Base-by-base conservation (phyloP, 2,888 invertebrate genomes). In the Diloba caeruleocephala region DNA sequence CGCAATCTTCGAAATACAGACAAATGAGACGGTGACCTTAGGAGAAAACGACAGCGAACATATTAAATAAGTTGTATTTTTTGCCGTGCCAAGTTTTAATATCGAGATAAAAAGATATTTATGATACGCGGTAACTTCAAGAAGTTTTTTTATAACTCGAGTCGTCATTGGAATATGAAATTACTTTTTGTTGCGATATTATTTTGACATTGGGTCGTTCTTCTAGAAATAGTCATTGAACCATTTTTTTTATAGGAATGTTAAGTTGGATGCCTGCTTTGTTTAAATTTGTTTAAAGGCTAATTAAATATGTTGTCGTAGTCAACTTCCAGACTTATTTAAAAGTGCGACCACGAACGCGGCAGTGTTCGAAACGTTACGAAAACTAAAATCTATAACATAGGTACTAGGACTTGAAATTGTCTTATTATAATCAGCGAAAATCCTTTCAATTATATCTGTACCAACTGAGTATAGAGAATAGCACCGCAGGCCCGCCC, bases 31-130 rank as follows among this genome's bases (percentile, higher is more conserved):
- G 19, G 8, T n/a, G 17, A 15, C 8, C 17, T 32, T 3, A 10
- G 2, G 31, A 33, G 12, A 48, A 34, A 53, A 29, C 12, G 32
- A 44, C 21, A 3, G 19, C 14, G 5, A 57, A 38, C 14, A 38
- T 49, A 51, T 39, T 43, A 54, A 39, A 36, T 10, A 36, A 55
- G 4, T 49, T 45, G 37, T 52, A 43, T 49, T 45, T 61, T 66
- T 46, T 31, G 15, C 15, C 29, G 23, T 14, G 33, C 14, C 15
- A 57, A 65, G 32, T 68, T 65, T 62, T 62, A 57, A 65, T 46
- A 49, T 53, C 57, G 65, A 68, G 44, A 65, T 65, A 68, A 62
- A 65, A 65, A 57, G 17, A 62, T 53, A 63, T 65, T 62, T 62
- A 65, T 53, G 52, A 44, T 49, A 53, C 31, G 42, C 37, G 38